Evolutionary conservation across 2,797 vertebrate species (phyloP), one percentile per base, ranked within the genome.

Genomic region (Australoheros facetus): DNA sequence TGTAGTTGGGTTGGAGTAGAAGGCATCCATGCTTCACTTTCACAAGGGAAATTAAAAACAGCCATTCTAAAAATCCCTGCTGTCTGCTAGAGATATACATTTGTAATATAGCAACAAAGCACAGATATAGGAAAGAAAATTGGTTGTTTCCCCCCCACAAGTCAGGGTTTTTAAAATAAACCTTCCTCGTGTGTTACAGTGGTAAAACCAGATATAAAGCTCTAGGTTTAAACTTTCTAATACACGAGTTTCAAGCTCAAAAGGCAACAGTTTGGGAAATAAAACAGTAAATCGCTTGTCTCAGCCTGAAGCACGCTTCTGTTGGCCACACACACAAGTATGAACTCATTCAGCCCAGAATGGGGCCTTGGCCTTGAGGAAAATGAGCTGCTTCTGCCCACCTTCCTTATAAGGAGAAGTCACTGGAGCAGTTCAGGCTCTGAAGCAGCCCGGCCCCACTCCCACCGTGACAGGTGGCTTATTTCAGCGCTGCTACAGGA

Each of bases 381-480:
- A 85, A 89, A 82, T 42, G 55, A 16, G 82, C 77, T 57, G 79
- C 87, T 86, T 89, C 87, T 79, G 82, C 77, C 73, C 88, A 82
- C 42, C 75, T 56, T 84, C 95, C 95, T 92, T 95, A 92, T 89
- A 93, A 93, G 94, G 94, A 86, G 16, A 94, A 85, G 77, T 90
- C 48, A 2, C 69, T 56, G 83, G 78, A 90, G 84, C 71, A 26
- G 69, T 14, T 54, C n/a, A 14, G 56, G 54, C 66, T 79, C 6
- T 74, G 60, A 71, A 77, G 11, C 72, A 23, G 70, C 60, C 72
- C 55, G 12, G 26, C 42, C 28, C 59, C 19, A 19, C 87, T 82
- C 88, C 80, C 87, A 78, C 85, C 19, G 26, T 3, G 80, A 89
- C 94, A 94, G 93, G 94, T 94, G 93, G 91, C 87, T 92, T 60